Base-by-base conservation (phyloP, 1,140 invertebrate genomes). In the Papilio aristodemus region DNA sequence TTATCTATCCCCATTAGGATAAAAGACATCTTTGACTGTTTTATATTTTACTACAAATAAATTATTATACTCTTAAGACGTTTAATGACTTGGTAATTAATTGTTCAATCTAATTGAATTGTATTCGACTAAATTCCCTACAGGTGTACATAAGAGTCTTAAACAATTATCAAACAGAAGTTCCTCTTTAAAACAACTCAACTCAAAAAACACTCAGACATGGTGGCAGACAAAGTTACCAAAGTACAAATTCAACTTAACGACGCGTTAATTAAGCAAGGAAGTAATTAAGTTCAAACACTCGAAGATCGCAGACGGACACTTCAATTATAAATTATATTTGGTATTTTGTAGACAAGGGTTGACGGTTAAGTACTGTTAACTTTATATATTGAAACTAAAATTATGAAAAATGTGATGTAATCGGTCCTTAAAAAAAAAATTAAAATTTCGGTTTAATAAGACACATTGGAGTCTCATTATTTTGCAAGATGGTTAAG, bases 201-300 rank as follows among this genome's bases (percentile, higher is more conserved):
- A n/a, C n/a, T n/a, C n/a, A n/a, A n/a, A n/a, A n/a, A n/a, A 32
- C 57, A 58, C 57, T 58, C 57, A 58, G 57, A 57, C 54, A 13
- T 4, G 11, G 19, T 22, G 10, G 27, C 25, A 57, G 54, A 9
- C 57, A 25, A 58, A 58, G 57, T 58, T 58, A 32, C 27, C 57
- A 14, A 58, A 32, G 57, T 58, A 58, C 27, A 36, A 58, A 25
- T 58, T 36, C 19, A 22, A 14, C 36, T 58, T 58, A 27, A 62
- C 59, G 59, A 10, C 7, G 59, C 59, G 8, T 38, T 62, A 62
- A 62, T 62, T 32, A 62, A 62, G 36, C 27, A 39, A 62, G 36
- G n/a, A 39, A 37, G 59, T 62, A 62, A 62, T 62, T 62, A 62
- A 62, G 59, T 62, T 37, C 32, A 62, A 62, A 62, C 59, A 62